Percentiles rank a stretch among this genome's conserved stretches.
phyloP scores from a whole-genome alignment of 2,113 vertebrate species.

The Panurus biarmicus region DNA sequence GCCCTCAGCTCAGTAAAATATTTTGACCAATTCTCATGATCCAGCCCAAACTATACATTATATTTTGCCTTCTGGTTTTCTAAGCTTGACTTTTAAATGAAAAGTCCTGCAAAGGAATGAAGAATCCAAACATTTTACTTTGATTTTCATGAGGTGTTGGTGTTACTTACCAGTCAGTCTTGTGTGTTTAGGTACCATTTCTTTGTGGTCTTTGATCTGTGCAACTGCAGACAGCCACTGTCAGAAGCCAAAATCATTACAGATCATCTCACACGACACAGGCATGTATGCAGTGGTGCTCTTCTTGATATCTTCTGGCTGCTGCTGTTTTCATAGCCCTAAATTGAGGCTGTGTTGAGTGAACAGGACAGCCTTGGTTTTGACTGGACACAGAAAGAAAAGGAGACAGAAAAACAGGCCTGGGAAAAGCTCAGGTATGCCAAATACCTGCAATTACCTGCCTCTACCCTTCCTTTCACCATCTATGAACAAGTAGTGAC shows the following conservation, averaged over 20 bases:
- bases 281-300: not conserved
- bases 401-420: not conserved
- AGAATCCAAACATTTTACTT: not conserved
- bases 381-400: slow-evolving; percentile 11
- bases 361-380: not conserved
- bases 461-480: slow-evolving; percentile 3
- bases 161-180: slow-evolving; percentile 25
- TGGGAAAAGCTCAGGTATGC: slow-evolving; percentile 12
- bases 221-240: slow-evolving; percentile 8
- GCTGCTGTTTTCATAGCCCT: not conserved
- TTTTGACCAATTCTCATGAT: not conserved
- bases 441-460: slow-evolving; percentile 9
- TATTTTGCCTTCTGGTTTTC: not conserved
- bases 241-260: slow-evolving; percentile 26
- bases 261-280: not conserved
- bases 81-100: not conserved
- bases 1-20: not conserved
- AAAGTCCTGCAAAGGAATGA: not conserved
- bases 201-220: slow-evolving; percentile 24
- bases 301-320: slow-evolving; percentile 7
- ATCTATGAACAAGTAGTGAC: slow-evolving; percentile 11
- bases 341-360: not conserved
- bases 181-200: not conserved
- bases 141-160: slow-evolving; percentile 38
- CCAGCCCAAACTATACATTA: not conserved